phyloP scores from a whole-genome alignment of 2,113 vertebrate species.

The Gnathonemus longibarbis region DNA sequence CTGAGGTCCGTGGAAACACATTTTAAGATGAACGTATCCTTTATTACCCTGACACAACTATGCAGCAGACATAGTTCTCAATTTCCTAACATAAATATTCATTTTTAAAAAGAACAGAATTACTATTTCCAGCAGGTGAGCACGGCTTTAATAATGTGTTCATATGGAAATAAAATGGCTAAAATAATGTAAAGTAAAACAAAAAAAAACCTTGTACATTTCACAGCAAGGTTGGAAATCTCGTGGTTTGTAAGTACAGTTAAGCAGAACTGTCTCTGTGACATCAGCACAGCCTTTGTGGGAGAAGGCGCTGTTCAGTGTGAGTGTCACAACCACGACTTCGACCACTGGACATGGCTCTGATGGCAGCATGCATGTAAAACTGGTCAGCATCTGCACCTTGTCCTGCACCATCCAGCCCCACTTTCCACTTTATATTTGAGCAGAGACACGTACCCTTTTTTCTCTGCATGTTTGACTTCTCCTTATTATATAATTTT shows the following conservation, averaged over 20 bases:
- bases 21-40: neutral
- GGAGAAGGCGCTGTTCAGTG: neutral
- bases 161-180: neutral
- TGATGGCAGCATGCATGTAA: neutral
- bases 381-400: no score
- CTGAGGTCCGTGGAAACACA: neutral
- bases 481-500: neutral
- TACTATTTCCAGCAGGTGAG: neutral
- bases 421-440: neutral
- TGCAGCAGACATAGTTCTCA: neutral
- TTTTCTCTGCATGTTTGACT: neutral
- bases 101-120: neutral
- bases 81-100: conserved; percentile 8
- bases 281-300: neutral
- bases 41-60: neutral
- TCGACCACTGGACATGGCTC: neutral
- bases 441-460: neutral
- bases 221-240: neutral
- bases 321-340: neutral
- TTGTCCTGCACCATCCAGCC: neutral
- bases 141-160: conserved; percentile 16
- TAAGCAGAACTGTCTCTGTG: neutral
- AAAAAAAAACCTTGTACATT: neutral
- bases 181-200: neutral
- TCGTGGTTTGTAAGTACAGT: neutral